A percentile compares a stretch with the other conserved stretches of the same genome.
phyloP scores from a whole-genome alignment of 2,797 vertebrate species.

The Falco peregrinus region DNA sequence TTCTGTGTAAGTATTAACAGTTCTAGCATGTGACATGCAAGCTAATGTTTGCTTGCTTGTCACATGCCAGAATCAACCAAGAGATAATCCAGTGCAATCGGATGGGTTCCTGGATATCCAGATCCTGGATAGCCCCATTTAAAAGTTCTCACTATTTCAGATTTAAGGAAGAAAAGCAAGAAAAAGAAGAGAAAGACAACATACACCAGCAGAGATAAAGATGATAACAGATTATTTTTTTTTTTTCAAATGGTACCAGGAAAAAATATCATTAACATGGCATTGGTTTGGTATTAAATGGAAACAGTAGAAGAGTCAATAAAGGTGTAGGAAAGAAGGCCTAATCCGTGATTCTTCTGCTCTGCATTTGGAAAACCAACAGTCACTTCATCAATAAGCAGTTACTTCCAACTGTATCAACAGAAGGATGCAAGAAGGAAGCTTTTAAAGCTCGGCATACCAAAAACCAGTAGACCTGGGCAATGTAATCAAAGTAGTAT shows the following conservation, averaged over 20 bases:
- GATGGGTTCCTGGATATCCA: not conserved
- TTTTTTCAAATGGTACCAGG: not conserved
- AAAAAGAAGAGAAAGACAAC: not conserved
- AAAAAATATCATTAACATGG: not conserved
- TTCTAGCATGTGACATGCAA: not conserved
- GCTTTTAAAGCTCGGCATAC: not conserved
- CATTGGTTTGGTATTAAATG: not conserved
- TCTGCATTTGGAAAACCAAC: not conserved
- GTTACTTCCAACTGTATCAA: not conserved
- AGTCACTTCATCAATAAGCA: not conserved
- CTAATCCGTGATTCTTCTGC: not conserved
- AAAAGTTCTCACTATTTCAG: not conserved
- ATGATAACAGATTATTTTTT: not conserved
- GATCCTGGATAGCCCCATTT: not conserved
- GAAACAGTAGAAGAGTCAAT: not conserved
- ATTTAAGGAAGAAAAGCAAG: not conserved
- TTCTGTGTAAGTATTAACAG: not conserved
- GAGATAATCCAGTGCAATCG: not conserved
- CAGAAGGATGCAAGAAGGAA: not conserved
- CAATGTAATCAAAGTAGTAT: not conserved
- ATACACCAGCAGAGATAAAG: not conserved
- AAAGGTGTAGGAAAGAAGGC: not conserved
- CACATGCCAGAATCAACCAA: not conserved
- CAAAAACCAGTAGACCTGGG: not conserved
- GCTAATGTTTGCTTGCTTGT: not conserved